Evolutionary conservation across 1,140 invertebrate genomes (phyloP), one percentile per base, ranked within the genome.

Genomic region (Aphelenchoides besseyi): DNA sequence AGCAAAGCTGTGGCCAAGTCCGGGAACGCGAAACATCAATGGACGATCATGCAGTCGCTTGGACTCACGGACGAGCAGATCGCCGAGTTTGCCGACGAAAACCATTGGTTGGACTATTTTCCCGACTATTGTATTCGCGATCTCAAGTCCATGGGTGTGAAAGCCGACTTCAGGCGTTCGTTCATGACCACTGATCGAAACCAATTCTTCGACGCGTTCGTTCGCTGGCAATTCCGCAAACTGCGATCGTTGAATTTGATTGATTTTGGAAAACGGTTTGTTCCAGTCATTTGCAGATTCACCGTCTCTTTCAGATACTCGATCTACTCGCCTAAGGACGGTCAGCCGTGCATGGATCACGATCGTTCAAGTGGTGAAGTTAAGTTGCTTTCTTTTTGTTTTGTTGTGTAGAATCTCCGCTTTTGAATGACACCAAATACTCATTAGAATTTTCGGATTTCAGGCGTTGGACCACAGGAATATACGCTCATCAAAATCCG

Each of bases 271-370:
- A 98, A 98, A 87, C 88, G 97, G 64, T 87, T 30, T 74, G 1
- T 1, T n/a, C 28, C 30, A 74, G 57, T 23, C 12, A 12, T 78
- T 69, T 33, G 33, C 37, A 35, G n/a, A 16, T 63, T 29, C 32
- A 41, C n/a, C 48, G 61, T 57, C 18, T 64, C 59, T 80, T 83
- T 55, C 73, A 88, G 87, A 67, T 93, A 98, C 82, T 95, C 95
- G 9, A 93, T 99, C 74, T 99, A 90, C 86, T 98, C 95, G 0
- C 95, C 95, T 1, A 90, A 91, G 80, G 96, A 98, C 87, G 90
- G 91, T 35, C 97, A 99, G 85, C 96, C 97, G 1, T 99, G 97
- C 85, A 98, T 99, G 97, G 97, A 99, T 86, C 97, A 99, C 85
- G 97, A 99, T 86, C 88, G 97, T 77, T 90, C 91, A 30, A 89